Percentiles rank a stretch among this genome's conserved stretches.
phyloP scores from a whole-genome alignment of 2,797 vertebrate species.

The Cyclopterus lumpus region DNA sequence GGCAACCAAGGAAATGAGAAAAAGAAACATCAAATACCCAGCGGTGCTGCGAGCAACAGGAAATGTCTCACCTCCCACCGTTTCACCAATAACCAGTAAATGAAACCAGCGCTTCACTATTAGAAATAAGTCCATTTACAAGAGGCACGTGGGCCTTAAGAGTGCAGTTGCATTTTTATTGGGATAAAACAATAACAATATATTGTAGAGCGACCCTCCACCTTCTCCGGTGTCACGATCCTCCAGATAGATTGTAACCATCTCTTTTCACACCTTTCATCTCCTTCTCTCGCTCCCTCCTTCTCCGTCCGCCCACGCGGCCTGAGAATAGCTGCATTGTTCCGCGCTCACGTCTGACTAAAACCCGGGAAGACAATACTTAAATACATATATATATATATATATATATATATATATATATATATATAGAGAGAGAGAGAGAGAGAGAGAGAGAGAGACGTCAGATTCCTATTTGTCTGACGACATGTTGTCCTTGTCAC shows the following conservation, averaged over 20 bases:
- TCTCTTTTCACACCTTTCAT: conserved; percentile 64
- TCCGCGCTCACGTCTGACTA: conserved; percentile 49
- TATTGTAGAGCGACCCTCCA: too few relatives aligned
- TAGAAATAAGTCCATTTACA: conserved; percentile 5
- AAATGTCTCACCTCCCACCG: conserved; percentile 43
- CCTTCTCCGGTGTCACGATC: conserved; percentile 43
- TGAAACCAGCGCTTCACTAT: conserved; percentile 1
- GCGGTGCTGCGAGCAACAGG: neutral
- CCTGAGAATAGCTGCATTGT: conserved; percentile 73
- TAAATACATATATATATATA: conserved; percentile 1
- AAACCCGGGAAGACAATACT: conserved; percentile 31
- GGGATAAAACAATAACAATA: too few relatives aligned
- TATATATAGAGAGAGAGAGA: too few relatives aligned
- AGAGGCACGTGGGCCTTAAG: conserved; percentile 10
- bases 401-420: too few relatives aligned
- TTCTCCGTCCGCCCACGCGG: conserved; percentile 54
- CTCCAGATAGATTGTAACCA: conserved; percentile 61
- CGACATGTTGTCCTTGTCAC: conserved; percentile 4
- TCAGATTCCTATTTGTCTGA: conserved; percentile 20
- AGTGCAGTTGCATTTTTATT: too few relatives aligned
- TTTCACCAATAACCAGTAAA: conserved; percentile 22
- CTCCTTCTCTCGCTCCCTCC: conserved; percentile 7
- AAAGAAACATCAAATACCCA: neutral
- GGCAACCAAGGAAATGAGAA: too few relatives aligned
- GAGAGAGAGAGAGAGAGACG: too few relatives aligned